These are phyloP conservation scores for Drosophila fulvimacula DNA, from an alignment of 2,888 invertebrate genomes.

Conservation along the genomic window DNA sequence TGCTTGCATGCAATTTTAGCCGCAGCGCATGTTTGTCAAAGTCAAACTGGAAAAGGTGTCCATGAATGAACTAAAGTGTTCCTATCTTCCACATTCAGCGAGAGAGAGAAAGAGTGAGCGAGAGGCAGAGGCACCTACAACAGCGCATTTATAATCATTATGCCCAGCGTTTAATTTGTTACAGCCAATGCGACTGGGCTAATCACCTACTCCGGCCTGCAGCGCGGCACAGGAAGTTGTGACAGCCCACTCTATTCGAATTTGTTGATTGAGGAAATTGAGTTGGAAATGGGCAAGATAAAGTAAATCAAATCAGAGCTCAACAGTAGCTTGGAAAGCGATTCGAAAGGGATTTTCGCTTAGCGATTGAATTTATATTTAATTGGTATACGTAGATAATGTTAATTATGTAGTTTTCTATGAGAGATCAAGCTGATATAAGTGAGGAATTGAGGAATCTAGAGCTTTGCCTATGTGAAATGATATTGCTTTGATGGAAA, in stretches of 20 bases:
- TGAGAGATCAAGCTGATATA: background rate
- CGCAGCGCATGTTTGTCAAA: conserved; percentile 61
- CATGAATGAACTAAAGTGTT: conserved; percentile 71
- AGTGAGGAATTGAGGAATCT: no score
- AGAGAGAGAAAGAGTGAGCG: background rate
- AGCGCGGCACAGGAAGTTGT: conserved; percentile 8
- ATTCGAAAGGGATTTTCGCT: background rate
- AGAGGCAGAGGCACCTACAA: conserved; percentile 24
- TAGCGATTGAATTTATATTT: background rate
- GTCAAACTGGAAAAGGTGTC: conserved; percentile 60
- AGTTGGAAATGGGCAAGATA: conserved; percentile 1
- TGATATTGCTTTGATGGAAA: no score
- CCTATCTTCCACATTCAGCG: conserved; percentile 50
- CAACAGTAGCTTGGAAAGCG: background rate
- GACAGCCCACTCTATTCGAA: conserved; percentile 4
- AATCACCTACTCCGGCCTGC: conserved; percentile 39
- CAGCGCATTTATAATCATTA: conserved; percentile 53
- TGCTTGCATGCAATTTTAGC: conserved; percentile 48
- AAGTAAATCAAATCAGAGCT: background rate
- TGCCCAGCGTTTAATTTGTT: conserved; percentile 28
- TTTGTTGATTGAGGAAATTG: conserved; percentile 5
- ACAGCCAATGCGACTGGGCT: conserved; percentile 34
- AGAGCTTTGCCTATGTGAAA: no score
- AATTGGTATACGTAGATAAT: background rate
- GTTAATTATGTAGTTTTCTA: background rate